phyloP scores from a whole-genome alignment of 1,140 invertebrate genomes.

The Drosophila teissieri region DNA sequence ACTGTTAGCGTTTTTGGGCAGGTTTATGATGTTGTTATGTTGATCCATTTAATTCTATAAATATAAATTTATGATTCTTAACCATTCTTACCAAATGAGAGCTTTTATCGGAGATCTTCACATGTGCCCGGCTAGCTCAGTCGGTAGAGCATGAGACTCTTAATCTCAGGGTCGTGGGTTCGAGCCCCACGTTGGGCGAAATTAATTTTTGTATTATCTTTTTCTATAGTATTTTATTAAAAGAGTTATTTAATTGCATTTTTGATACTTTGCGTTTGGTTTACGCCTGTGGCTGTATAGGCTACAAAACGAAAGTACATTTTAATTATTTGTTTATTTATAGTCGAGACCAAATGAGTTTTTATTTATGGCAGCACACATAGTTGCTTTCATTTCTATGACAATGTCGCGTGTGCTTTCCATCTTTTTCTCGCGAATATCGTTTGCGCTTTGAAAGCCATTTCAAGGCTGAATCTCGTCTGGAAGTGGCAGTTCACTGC shows the following conservation, averaged over 20 bases:
- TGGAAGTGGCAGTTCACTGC: conserved; percentile 40
- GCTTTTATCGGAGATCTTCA: not conserved
- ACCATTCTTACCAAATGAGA: not conserved
- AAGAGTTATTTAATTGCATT: conserved; percentile 15
- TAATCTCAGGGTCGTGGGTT: conserved; percentile 97
- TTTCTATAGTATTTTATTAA: not conserved
- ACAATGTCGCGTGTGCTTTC: conserved; percentile 47
- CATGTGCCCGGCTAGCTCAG: conserved; percentile 91
- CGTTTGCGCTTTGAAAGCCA: conserved; percentile 41
- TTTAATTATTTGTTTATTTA: conserved; percentile 19
- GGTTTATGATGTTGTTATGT: no score
- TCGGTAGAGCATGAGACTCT: conserved; percentile 97
- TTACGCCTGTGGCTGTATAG: conserved; percentile 10
- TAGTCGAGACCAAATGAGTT: conserved; percentile 52
- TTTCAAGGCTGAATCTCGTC: conserved; percentile 48
- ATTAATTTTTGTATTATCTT: conserved; percentile 73
- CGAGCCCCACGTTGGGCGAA: conserved; percentile 93
- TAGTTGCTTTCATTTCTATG: conserved; percentile 58
- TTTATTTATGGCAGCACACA: conserved; percentile 63
- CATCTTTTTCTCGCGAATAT: conserved; percentile 1
- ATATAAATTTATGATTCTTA: not conserved
- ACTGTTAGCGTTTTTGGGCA: no score
- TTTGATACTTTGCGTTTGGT: not conserved
- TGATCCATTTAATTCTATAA: no score
- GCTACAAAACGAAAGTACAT: conserved; percentile 2